Evolutionary conservation across 2,888 invertebrate genomes (phyloP).

Genomic region (Odiellus spinosus): DNA sequence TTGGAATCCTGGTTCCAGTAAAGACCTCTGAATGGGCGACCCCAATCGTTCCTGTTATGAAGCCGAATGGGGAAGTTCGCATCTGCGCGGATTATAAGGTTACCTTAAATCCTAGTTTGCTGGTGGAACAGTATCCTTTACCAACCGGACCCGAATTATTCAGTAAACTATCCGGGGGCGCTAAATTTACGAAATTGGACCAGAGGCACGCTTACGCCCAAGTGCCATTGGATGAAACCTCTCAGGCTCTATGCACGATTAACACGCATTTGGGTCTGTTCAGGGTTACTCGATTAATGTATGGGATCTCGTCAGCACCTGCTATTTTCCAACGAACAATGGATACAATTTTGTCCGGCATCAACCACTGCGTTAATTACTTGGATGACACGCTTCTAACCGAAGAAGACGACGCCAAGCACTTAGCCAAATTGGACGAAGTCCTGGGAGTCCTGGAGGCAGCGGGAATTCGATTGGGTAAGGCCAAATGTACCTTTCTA

Average conservation of each 20-base stretch:
- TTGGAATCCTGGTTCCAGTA: too few species aligned
- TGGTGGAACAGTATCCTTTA: conserved; percentile 9
- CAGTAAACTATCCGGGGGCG: conserved; percentile 9
- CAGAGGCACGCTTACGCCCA: conserved; percentile 5
- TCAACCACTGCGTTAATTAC: conserved; percentile 7
- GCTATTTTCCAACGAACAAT: conserved; percentile 27
- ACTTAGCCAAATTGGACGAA: conserved; percentile 3
- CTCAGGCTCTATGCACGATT: background rate
- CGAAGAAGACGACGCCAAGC: conserved; percentile 4
- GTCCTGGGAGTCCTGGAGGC: conserved; percentile 5
- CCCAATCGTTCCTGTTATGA: too few species aligned
- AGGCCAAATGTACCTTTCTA: conserved; percentile 1
- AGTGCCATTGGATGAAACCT: conserved; percentile 1
- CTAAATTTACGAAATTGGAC: conserved; percentile 10
- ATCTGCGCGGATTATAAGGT: background rate
- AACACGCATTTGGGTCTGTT: conserved; percentile 5
- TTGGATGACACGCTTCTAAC: conserved; percentile 16
- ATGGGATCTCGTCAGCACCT: conserved; percentile 23
- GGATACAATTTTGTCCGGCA: conserved; percentile 14
- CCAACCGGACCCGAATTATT: conserved; percentile 12
- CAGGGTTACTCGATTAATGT: conserved; percentile 12
- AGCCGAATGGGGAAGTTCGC: too few species aligned
- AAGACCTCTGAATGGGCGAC: too few species aligned
- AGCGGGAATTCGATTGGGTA: background rate
- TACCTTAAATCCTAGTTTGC: background rate